Evolutionary conservation across 30 jellyfish, hydroid and myxozoan genomes (phyloP), one percentile per base, ranked within the genome.

Genomic region (Turritopsis rubra): DNA sequence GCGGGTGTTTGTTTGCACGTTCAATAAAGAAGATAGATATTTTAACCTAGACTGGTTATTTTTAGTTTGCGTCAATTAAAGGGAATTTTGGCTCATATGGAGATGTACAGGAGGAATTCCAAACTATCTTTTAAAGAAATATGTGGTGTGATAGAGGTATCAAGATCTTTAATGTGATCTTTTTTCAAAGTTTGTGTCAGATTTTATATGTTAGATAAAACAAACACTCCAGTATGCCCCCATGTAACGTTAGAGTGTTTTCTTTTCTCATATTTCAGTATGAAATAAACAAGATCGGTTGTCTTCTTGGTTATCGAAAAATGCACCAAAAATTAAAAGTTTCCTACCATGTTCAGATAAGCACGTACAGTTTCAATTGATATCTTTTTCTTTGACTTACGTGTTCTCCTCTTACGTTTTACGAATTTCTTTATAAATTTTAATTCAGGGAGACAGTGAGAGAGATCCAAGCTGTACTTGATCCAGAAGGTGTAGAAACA

Each of bases 51-150:
- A 5, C 60, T 68, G 28, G 19, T 7, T 19, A n/a, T 27, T 68
- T 27, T 68, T 68, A 68, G 77, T 22, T 68, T 68, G 77, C 77
- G 77, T 27, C 77, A 68, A 19, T 27, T 68, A 19, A 68, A 68
- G 30, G 16, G 77, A 19, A 27, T n/a, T 68, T 27, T 68, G 28
- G 21, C 16, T n/a, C 28, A 1, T 9, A 23, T 68, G 31, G 77
- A 9, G 30, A n/a, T 68, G 30, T 0, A n/a, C 30, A 68, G 77
- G 21, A 1, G 77, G 21, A 68, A 68, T 8, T n/a, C 16, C 77
- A 19, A 23, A 7, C 30, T 23, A 7, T 27, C 77, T 9, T 27
- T n/a, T 68, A 23, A 68, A 27, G 28, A n/a, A 27, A n/a, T 68
- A 68, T 68, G 30, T 68, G 30, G 19, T 68, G 77, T 68, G 28